A percentile compares a stretch with the other conserved stretches of the same genome.
phyloP scores from a whole-genome alignment of 2,797 vertebrate species.

The Botia almorhae region DNA sequence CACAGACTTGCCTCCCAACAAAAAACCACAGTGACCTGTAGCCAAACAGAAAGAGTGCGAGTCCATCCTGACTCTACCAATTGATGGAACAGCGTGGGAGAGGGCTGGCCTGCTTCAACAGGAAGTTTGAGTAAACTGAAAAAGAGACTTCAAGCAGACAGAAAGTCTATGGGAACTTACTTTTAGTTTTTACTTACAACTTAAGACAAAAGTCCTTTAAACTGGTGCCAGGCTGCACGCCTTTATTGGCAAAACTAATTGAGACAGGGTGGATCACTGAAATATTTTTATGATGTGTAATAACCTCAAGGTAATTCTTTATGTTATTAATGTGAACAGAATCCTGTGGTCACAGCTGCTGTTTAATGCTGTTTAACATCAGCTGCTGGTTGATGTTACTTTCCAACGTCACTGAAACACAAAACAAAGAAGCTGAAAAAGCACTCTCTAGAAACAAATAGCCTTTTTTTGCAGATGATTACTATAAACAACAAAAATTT shows the following conservation, averaged over 20 bases:
- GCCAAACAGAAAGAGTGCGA: neutral
- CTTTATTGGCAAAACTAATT: conserved; percentile 30
- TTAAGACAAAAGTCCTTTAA: conserved; percentile 22
- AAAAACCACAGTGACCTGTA: conserved; percentile 31
- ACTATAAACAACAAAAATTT: too few relatives aligned
- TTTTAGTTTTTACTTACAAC: conserved; percentile 21
- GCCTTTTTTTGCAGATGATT: too few relatives aligned
- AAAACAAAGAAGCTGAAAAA: too few relatives aligned
- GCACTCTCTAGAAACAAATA: too few relatives aligned
- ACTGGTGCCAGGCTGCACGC: conserved; percentile 8
- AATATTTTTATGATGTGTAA: conserved; percentile 28
- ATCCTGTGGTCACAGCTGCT: neutral
- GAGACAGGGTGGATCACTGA: conserved; percentile 32
- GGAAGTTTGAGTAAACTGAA: conserved; percentile 49
- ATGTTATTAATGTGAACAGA: conserved; percentile 20
- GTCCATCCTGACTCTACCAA: conserved; percentile 30
- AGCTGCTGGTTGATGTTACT: too few relatives aligned
- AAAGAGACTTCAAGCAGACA: conserved; percentile 47
- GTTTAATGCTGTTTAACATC: too few relatives aligned
- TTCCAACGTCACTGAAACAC: too few relatives aligned
- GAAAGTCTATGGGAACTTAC: conserved; percentile 49
- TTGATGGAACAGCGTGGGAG: conserved; percentile 35
- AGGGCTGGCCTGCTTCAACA: conserved; percentile 37
- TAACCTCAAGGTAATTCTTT: conserved; percentile 15
- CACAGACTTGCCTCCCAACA: conserved; percentile 8